A percentile compares a stretch with the other conserved stretches of the same genome.
These are phyloP conservation scores for Callorhinus ursinus DNA, from an alignment of 2,113 vertebrate species.

Conservation along the genomic window DNA sequence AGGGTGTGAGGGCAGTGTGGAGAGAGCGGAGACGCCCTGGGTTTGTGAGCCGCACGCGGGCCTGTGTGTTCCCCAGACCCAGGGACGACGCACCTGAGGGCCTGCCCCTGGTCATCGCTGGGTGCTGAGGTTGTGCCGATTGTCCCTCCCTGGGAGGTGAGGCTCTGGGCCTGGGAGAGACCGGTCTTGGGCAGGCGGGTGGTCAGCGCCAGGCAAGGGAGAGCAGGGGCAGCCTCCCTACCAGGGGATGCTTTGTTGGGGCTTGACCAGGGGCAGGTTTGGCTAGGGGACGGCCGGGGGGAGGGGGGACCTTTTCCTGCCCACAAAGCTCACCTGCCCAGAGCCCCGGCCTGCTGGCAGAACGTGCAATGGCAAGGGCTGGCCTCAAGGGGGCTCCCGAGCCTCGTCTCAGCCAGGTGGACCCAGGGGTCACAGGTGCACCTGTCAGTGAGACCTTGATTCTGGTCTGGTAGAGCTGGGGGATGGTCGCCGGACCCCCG, in stretches of 20 bases:
- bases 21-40: not conserved
- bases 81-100: not conserved
- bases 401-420: fast-evolving
- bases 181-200: no score
- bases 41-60: not conserved
- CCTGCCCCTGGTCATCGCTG: not conserved
- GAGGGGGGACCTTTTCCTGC: not conserved
- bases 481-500: not conserved
- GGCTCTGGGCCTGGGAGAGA: not conserved
- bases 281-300: no score
- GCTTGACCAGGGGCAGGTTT: not conserved
- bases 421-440: no score
- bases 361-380: not conserved
- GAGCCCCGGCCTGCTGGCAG: not conserved
- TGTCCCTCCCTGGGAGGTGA: not conserved
- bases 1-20: fast-evolving
- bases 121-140: not conserved
- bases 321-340: fast-evolving
- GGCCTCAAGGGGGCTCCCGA: not conserved
- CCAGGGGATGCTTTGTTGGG: not conserved
- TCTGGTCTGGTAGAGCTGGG: not conserved
- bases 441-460: not conserved
- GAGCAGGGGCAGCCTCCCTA: not conserved
- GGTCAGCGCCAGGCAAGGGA: not conserved
- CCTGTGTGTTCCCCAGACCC: no score